Evolutionary conservation across 1,140 invertebrate genomes (phyloP), one percentile per base, ranked within the genome.

Genomic region (Listronotus bonariensis): DNA sequence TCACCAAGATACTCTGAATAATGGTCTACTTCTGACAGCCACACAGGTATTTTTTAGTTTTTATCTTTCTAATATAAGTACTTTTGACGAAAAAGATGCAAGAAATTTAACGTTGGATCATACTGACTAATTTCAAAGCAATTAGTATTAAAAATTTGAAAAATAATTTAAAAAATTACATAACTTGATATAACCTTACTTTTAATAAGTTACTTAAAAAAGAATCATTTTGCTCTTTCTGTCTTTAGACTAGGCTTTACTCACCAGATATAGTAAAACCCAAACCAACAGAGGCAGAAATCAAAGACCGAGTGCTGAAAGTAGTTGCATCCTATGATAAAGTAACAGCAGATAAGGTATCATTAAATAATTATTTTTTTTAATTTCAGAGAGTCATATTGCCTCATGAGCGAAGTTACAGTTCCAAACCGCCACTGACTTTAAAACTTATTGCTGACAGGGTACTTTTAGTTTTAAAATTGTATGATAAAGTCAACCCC

Each of bases 401-500:
- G 76, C 78, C 81, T 80, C 80, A 80, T 74, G 82, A 82, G 74
- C 85, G 89, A 80, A 83, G 83, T 78, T 93, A 91, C 85, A 88
- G 89, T 80, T 80, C 79, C 67, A 85, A 84, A 68, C 83, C 86
- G 68, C 91, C 92, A 70, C 82, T 95, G 73, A 85, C 90, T 63
- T 80, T 96, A 76, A 88, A 92, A 71, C 82, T 91, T 74, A 93
- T 98, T 80, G 80, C 84, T 76, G 89, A 94, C 78, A 87, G 96
- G 77, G 93, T 98, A 59, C 80, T 97, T 72, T 88, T 98, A 79
- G 92, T 97, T 65, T 87, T 98, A 65, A 94, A 93, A 83, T 88
- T 97, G 69, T 98, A 93, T 85, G 96, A 98, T 84, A 98, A 98
- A 89, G 85, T 98, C 82, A 87, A 95, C 78, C 89, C 92, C 71